Evolutionary conservation across 2,888 invertebrate genomes (phyloP), one percentile per base, ranked within the genome.

Genomic region (Cremastinae sp.): DNA sequence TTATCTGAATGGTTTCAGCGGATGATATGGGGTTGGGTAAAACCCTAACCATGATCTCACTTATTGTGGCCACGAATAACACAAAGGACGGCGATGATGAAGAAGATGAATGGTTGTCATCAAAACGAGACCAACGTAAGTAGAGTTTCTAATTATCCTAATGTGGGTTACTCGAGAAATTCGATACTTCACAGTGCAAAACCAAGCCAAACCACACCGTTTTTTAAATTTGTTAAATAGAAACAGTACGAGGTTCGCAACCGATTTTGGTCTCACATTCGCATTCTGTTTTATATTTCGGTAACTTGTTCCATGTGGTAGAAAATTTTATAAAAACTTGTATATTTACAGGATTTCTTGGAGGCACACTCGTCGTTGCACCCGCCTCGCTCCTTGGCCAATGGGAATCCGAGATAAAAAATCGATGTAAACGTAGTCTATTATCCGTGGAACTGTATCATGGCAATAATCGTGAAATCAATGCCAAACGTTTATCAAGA

Each of bases 381-480:
- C 98, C 98, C 0, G 97, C 98, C 1, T 96, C 96, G 49, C 92
- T 99, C 55, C 90, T 98, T 69, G 93, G 94, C 81, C 98, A 99
- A 88, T 99, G 98, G 98, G 93, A 95, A 74, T 91, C 90, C 10
- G 98, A 98, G 90, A 93, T 97, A 7, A 86, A 90, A 8, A 91
- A 91, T 35, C 94, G 95, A 84, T 92, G 94, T 58, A 87, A 90
- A 45, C 85, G 92, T 5, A 93, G 94, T 75, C 85, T 92, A 0
- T 90, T 97, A 0, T 90, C 92, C 1, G 93, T 95, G 2, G 90
- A 92, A 64, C 86, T 96, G 39, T 83, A 96, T 91, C 98, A 99
- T 90, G 98, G 98, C 0, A 91, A 93, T 0, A 93, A 94, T 81
- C 91, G 97, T 12, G 94, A 95, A 83, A 90, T 90, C 0, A 78